Evolutionary conservation across 2,888 invertebrate genomes (phyloP).

Genomic region (Halictus quadricinctus): DNA sequence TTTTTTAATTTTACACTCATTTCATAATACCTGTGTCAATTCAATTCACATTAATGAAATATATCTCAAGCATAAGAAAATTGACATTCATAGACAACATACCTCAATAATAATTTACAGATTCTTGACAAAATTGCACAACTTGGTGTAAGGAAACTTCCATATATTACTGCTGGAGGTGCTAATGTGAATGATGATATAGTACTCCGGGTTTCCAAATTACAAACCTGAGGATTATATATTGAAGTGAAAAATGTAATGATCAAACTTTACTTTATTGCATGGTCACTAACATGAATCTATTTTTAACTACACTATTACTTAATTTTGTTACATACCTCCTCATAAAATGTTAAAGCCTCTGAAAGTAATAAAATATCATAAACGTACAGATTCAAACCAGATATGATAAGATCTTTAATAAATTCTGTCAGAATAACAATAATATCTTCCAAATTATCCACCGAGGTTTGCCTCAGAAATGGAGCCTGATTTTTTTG

Average conservation of each 20-base stretch:
- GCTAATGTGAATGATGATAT: constrained; percentile 74
- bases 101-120: constrained; percentile 75
- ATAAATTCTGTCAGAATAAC: constrained; percentile 63
- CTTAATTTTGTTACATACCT: constrained; percentile 59
- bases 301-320: neutral
- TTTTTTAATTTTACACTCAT: constrained; percentile 58
- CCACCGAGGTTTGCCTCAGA: constrained; percentile 69
- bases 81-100: constrained; percentile 19
- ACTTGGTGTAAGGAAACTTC: constrained; percentile 71
- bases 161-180: constrained; percentile 76
- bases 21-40: constrained; percentile 67
- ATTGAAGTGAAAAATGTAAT: constrained; percentile 6
- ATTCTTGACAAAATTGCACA: constrained; percentile 73
- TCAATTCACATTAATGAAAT: constrained; percentile 17
- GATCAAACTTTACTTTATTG: neutral
- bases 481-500: constrained; percentile 72
- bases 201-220: constrained; percentile 66
- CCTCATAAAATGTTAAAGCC: constrained; percentile 76
- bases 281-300: neutral
- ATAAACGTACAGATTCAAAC: constrained; percentile 73
- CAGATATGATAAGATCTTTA: constrained; percentile 71
- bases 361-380: constrained; percentile 70
- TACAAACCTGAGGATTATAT: constrained; percentile 54
- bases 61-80: constrained; percentile 11
- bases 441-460: constrained; percentile 69